Conservation (phyloP, 2,797 vertebrate genomes). For the Hypotaenidia okinawae region DNA sequence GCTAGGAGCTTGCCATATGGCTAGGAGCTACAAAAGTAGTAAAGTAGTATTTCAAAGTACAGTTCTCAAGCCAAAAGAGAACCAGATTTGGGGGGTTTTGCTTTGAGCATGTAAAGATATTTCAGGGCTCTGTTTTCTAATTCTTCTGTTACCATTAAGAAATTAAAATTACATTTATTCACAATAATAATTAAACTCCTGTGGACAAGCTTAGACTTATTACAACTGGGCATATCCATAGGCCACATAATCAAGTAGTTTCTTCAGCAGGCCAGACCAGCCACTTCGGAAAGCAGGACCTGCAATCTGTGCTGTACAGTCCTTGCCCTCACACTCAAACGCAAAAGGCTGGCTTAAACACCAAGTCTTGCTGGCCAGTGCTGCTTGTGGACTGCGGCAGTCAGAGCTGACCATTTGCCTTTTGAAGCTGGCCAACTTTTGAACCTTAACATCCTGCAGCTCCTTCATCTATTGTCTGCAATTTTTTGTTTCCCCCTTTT, state of each 20-base stretch:
- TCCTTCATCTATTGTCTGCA: too few relatives aligned
- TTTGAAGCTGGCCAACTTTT: background rate
- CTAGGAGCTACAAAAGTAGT: too few relatives aligned
- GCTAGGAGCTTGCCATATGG: too few relatives aligned
- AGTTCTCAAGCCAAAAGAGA: background rate
- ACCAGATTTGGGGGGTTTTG: background rate
- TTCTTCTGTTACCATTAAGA: background rate
- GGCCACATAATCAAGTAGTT: background rate
- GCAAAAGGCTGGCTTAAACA: background rate
- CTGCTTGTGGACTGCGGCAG: background rate
- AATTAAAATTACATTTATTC: background rate
- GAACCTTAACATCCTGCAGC: background rate
- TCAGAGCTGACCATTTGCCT: background rate
- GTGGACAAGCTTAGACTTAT: background rate
- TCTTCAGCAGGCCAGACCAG: background rate
- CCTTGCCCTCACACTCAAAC: rapidly evolving
- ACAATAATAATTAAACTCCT: background rate
- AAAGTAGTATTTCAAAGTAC: background rate
- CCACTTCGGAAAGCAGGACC: background rate
- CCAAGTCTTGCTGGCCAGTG: background rate
- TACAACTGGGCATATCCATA: background rate
- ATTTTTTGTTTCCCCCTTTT: background rate
- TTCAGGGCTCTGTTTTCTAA: background rate
- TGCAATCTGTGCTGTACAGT: background rate
- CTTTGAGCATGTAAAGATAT: background rate